Evolutionary conservation across 2,113 vertebrate species (phyloP).

Genomic region (Gobius niger): DNA sequence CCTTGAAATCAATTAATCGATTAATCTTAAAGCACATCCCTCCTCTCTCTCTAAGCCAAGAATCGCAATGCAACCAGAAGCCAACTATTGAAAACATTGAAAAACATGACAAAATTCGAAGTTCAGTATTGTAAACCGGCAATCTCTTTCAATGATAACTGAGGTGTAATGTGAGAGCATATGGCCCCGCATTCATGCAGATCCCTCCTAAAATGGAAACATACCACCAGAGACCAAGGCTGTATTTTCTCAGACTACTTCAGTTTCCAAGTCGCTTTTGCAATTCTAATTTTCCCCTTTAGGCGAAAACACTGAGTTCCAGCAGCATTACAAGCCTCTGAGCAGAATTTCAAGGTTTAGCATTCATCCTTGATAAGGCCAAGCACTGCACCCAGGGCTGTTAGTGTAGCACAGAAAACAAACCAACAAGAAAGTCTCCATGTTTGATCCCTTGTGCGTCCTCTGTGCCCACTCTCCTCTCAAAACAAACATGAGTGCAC

Average conservation of each 20-base stretch:
- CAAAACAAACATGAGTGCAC: slow-evolving; percentile 28
- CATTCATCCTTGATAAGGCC: slow-evolving; percentile 6
- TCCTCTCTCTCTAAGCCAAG: no score
- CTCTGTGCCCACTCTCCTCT: neutral
- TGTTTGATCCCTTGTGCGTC: slow-evolving; percentile 4
- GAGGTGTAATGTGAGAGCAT: neutral
- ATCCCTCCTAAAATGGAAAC: neutral
- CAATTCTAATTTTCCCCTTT: slow-evolving; percentile 7
- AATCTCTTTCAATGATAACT: neutral
- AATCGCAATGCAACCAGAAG: no score
- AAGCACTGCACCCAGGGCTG: slow-evolving; percentile 16
- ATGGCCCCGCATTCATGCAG: neutral
- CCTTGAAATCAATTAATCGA: no score
- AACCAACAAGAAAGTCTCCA: slow-evolving; percentile 24
- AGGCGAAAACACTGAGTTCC: slow-evolving; percentile 5
- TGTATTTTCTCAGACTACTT: neutral
- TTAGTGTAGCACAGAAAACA: slow-evolving; percentile 34
- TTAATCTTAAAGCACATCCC: no score
- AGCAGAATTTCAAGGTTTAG: slow-evolving; percentile 8
- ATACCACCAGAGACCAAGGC: slow-evolving; percentile 3
- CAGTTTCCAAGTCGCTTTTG: slow-evolving; percentile 17
- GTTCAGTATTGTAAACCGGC: neutral
- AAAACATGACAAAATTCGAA: neutral
- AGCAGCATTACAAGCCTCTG: slow-evolving; percentile 6
- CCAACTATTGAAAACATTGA: no score